Percentiles rank a stretch among this genome's conserved stretches.
Evolutionary conservation across 2,797 vertebrate species (phyloP).

Genomic region (Smutsia temminckii): DNA sequence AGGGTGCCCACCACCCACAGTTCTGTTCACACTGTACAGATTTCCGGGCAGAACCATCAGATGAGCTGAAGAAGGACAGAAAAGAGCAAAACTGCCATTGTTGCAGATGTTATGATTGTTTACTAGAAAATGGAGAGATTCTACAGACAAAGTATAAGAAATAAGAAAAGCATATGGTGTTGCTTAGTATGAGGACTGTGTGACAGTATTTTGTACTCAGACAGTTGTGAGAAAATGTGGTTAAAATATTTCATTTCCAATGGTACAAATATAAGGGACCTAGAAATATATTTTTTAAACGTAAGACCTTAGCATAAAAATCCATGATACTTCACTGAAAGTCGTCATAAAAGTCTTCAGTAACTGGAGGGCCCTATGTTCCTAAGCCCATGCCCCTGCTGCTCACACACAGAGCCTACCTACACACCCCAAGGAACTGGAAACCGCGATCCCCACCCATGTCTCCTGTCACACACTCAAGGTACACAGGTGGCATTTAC

Average conservation of each 20-base stretch:
- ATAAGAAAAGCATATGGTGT: background rate
- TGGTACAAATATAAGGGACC: background rate
- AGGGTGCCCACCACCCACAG: background rate
- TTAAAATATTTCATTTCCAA: background rate
- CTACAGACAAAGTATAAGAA: background rate
- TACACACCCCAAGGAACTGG: too few relatives aligned
- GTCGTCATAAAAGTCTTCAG: background rate
- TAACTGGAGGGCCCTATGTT: background rate
- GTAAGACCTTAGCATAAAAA: background rate
- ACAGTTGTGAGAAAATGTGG: background rate
- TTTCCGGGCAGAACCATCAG: background rate
- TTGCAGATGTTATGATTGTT: background rate
- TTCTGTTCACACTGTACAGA: background rate
- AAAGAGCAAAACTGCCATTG: background rate
- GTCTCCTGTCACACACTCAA: background rate
- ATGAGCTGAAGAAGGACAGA: background rate
- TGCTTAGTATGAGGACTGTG: background rate
- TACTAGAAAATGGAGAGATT: background rate
- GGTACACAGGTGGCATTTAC: background rate
- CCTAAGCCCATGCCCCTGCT: background rate
- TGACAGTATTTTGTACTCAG: background rate
- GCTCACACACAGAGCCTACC: background rate
- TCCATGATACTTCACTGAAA: background rate
- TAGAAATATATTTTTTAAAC: background rate
- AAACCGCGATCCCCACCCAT: background rate